Conservation (phyloP, 2,888 invertebrate species). For the Colletes collaris region DNA sequence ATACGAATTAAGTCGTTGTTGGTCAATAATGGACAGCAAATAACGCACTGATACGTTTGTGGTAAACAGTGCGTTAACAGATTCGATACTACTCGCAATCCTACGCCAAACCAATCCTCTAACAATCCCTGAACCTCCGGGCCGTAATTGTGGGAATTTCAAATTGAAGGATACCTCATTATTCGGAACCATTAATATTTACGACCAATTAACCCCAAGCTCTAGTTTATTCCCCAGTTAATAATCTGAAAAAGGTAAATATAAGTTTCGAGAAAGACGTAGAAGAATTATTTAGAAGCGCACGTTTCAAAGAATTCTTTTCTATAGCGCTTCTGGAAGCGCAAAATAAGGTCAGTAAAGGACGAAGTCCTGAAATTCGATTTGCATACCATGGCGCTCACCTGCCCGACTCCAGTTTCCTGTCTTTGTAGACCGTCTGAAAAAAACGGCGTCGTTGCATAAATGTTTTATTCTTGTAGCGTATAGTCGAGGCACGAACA, state of each 20-base stretch:
- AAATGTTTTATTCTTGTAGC: conserved; percentile 16
- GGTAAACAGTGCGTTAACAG: too few relatives aligned
- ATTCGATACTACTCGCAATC: too few relatives aligned
- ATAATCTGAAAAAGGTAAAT: neutral
- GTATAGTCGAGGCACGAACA: neutral
- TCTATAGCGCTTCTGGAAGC: neutral
- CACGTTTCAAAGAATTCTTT: conserved; percentile 13
- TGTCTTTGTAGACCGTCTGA: conserved; percentile 20
- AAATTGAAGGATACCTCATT: too few relatives aligned
- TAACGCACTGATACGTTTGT: too few relatives aligned
- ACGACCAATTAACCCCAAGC: too few relatives aligned
- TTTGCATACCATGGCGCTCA: conserved; percentile 52
- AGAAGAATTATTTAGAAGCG: neutral
- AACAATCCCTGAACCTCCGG: too few relatives aligned
- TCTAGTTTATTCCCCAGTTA: neutral
- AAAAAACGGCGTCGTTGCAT: conserved; percentile 13
- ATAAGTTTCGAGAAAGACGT: too few relatives aligned
- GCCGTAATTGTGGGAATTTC: too few relatives aligned
- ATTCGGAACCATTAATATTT: too few relatives aligned
- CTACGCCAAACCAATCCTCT: too few relatives aligned
- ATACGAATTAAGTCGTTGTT: too few relatives aligned
- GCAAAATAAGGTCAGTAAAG: conserved; percentile 38
- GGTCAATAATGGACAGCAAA: too few relatives aligned
- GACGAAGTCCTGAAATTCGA: conserved; percentile 56
- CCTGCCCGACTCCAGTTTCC: conserved; percentile 54